These are phyloP conservation scores for Sander vitreus DNA, from an alignment of 2,113 vertebrate genomes.

Conservation along the genomic window DNA sequence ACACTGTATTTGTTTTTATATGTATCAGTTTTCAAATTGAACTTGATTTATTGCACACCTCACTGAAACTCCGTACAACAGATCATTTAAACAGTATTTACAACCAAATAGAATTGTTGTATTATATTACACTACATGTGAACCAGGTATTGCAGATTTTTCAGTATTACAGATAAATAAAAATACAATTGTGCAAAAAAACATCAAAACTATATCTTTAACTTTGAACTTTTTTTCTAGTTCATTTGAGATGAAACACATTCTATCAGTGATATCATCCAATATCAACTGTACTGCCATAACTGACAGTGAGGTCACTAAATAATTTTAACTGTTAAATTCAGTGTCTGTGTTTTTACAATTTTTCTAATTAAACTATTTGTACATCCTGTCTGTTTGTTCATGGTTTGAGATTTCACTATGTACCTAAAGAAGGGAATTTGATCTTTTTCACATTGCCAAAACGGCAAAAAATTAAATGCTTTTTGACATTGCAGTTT, in stretches of 20 bases:
- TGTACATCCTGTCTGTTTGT: not conserved
- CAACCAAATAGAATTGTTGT: not conserved
- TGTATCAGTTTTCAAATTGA: not conserved
- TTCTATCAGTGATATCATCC: too few relatives aligned
- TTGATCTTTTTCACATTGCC: not conserved
- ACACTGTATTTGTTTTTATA: not conserved
- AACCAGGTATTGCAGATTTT: not conserved
- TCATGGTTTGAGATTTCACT: not conserved
- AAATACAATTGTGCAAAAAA: not conserved
- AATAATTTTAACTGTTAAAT: not conserved
- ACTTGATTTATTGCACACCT: not conserved
- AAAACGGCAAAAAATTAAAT: slow-evolving; percentile 21
- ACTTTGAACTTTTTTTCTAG: too few relatives aligned
- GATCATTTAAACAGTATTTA: not conserved
- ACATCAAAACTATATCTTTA: too few relatives aligned
- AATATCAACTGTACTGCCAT: not conserved
- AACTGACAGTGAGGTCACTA: not conserved
- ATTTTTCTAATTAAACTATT: not conserved
- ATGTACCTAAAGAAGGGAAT: slow-evolving; percentile 33
- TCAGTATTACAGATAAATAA: not conserved
- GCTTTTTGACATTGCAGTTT: not conserved
- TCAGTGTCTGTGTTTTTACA: not conserved
- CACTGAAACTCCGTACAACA: not conserved
- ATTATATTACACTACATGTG: not conserved
- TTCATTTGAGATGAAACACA: too few relatives aligned